A percentile compares a stretch with the other conserved stretches of the same genome.
Conservation (phyloP, 2,113 vertebrate genomes). For the Gallinago jamesoni region DNA sequence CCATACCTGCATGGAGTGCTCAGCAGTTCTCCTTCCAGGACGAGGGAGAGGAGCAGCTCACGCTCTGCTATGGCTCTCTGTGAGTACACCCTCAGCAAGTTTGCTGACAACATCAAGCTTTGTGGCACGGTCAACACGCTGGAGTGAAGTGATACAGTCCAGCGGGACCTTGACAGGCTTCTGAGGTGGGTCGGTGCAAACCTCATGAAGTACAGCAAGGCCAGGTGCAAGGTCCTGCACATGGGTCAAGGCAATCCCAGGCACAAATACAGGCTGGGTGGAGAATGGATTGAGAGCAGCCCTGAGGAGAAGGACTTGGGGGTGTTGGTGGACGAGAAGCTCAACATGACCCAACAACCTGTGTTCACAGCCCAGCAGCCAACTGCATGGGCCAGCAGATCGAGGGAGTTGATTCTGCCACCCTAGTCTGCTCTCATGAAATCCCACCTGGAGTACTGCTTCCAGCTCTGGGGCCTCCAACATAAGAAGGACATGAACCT, state of each 20-base stretch:
- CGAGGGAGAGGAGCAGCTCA: background rate
- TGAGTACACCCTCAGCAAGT: background rate
- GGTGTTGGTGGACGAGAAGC: background rate
- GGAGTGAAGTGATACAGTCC: background rate
- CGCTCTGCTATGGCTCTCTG: accelerated
- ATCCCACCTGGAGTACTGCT: background rate
- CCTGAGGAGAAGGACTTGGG: background rate
- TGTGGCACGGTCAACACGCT: background rate
- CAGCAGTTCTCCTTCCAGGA: background rate
- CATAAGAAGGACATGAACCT: background rate
- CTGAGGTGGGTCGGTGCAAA: background rate
- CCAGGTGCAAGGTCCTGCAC: background rate
- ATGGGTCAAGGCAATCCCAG: background rate
- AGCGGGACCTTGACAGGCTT: background rate
- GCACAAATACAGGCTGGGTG: background rate
- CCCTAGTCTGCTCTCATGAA: background rate
- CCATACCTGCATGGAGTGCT: accelerated
- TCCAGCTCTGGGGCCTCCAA: background rate
- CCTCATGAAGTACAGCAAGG: background rate
- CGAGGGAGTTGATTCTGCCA: background rate
- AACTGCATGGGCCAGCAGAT: background rate
- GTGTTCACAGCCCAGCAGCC: background rate
- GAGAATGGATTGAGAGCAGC: background rate
- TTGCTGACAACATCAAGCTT: background rate
- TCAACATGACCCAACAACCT: background rate